Conservation (phyloP, 1,140 invertebrate species). For the Heliconius hermathena region DNA sequence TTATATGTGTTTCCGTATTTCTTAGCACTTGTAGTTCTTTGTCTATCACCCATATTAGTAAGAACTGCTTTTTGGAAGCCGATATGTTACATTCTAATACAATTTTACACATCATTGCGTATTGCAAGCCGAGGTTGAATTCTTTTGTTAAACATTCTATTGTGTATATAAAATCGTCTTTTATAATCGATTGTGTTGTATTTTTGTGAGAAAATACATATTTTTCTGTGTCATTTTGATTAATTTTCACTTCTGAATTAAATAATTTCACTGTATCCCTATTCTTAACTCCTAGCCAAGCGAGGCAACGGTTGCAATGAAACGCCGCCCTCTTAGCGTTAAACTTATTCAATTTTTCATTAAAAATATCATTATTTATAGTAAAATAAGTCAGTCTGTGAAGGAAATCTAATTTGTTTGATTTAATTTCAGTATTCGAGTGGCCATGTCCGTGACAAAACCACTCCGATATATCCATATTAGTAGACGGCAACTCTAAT, state of each 20-base stretch:
- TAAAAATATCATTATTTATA: slow-evolving; percentile 67
- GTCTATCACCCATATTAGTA: slow-evolving; percentile 83
- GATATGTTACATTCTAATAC: slow-evolving; percentile 71
- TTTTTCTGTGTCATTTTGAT: slow-evolving; percentile 50
- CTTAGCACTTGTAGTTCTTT: slow-evolving; percentile 79
- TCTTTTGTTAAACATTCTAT: slow-evolving; percentile 77
- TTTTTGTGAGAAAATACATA: slow-evolving; percentile 56
- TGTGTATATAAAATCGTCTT: slow-evolving; percentile 77
- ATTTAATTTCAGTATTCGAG: slow-evolving; percentile 53
- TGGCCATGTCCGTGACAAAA: slow-evolving; percentile 80
- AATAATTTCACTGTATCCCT: slow-evolving; percentile 72
- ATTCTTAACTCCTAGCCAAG: slow-evolving; percentile 79
- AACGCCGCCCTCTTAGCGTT: slow-evolving; percentile 72
- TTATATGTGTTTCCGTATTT: slow-evolving; percentile 50
- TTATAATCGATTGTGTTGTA: slow-evolving; percentile 46
- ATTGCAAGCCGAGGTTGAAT: slow-evolving; percentile 75
- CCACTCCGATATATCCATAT: slow-evolving; percentile 82
- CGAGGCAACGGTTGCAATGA: slow-evolving; percentile 81
- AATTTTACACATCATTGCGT: slow-evolving; percentile 77
- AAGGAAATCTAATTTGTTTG: slow-evolving; percentile 77
- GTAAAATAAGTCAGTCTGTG: slow-evolving; percentile 79
- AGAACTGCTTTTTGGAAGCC: slow-evolving; percentile 69
- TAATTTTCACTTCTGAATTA: slow-evolving; percentile 74
- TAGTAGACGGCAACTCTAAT: slow-evolving; percentile 81
- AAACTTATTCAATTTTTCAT: slow-evolving; percentile 69